Base-by-base conservation (phyloP, 2,113 vertebrate species). In the Entelurus aequoreus region DNA sequence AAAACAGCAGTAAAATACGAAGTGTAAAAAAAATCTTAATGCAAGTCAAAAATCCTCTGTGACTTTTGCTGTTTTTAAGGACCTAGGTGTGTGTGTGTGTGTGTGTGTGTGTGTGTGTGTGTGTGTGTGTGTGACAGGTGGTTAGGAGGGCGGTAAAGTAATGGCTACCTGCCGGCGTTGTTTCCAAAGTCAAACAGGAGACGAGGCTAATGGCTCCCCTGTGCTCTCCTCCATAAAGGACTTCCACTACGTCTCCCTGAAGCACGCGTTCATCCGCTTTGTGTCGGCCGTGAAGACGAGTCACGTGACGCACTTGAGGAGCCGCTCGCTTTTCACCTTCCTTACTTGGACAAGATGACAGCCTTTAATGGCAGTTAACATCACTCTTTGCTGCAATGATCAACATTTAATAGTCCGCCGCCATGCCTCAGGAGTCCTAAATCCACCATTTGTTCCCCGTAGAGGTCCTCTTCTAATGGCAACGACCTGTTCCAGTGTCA, bases 201-300 rank as follows among this genome's bases (percentile, higher is more conserved):
- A 84, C 85, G 38, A 66, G 83, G 68, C 82, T 86, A 88, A 87
- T 79, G 69, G 83, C 77, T 88, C 85, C 85, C 82, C 16, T 5
- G 64, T 68, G 88, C 75, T 75, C 36, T 36, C 67, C 68, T 72
- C 77, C 80, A 76, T 79, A 85, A 88, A 88, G 81, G 65, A 81
- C 68, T 72, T 70, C 74, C 83, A 85, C 77, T 81, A 79, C 77
- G 84, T 79, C 78, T 79, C 82, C 82, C 84, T 73, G 62, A 36
- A 68, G 69, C 69, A 68, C 66, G 72, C 70, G 71, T 77, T 77
- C 54, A 42, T 74, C 64, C 5, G 66, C 60, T 77, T 70, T 78
- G 69, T 15, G 72, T 46, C 59, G 78, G 65, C 47, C 66, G 68
- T 75, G 70, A 81, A 66, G 62, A 71, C 12, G 62, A 57, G 75